phyloP scores from a whole-genome alignment of 2,113 vertebrate species.

The Anhinga anhinga region DNA sequence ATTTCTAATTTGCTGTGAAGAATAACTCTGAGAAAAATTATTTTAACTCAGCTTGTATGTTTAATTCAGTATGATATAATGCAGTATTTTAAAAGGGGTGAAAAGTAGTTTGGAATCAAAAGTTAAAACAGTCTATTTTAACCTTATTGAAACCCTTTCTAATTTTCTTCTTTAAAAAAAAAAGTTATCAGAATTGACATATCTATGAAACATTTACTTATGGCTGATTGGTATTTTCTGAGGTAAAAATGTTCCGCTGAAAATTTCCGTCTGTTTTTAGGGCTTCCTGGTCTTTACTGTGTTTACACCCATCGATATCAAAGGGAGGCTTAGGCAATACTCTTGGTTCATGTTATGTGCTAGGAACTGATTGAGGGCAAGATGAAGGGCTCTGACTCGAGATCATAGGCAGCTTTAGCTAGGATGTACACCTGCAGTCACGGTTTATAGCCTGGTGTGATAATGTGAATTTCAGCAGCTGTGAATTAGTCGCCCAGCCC shows the following conservation, averaged over 20 bases:
- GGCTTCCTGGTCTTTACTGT: neutral
- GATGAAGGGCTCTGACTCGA: neutral
- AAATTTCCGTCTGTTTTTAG: neutral
- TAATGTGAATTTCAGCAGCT: neutral
- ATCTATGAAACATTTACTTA: constrained; percentile 12
- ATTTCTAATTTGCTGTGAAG: neutral
- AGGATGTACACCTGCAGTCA: neutral
- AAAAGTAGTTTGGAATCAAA: neutral
- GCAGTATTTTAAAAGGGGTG: neutral
- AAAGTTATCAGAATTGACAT: neutral
- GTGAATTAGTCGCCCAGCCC: neutral
- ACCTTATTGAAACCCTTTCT: neutral
- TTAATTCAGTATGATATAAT: neutral
- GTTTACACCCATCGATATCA: neutral
- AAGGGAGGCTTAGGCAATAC: neutral
- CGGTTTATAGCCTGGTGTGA: neutral
- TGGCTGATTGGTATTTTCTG: neutral
- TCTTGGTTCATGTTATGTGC: neutral
- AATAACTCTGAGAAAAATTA: neutral
- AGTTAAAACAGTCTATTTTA: neutral
- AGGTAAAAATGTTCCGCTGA: neutral
- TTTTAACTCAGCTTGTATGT: neutral
- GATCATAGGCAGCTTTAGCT: neutral
- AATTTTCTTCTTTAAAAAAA: neutral
- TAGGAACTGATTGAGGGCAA: neutral